Evolutionary conservation across 2,797 vertebrate genomes (phyloP), one percentile per base, ranked within the genome.

Genomic region (Lagorchestes hirsutus): DNA sequence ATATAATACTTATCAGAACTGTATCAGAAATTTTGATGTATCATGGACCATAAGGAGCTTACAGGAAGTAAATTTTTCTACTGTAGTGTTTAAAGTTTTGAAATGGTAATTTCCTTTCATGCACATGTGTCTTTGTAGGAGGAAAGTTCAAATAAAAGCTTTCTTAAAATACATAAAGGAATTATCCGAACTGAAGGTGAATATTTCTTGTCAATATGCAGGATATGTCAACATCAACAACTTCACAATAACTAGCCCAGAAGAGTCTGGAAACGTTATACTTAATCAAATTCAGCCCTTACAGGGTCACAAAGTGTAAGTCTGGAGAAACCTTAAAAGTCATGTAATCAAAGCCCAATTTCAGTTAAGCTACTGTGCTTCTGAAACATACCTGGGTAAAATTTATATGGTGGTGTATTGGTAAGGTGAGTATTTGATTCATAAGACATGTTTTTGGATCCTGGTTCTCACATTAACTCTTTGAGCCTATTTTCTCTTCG

Each of bases 101-200:
- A 57, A n/a, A 5, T 55, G 52, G 27, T 13, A 3, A 58, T 3
- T 0, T 74, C 6, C 55, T 34, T 93, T 54, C 18, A 13, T 24
- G 54, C 13, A 54, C 57, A 1, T 67, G 55, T 74, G 87, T 90
- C 34, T 50, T 82, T 82, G 24, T 46, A 46, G n/a, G 18, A 12
- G 28, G 90, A 55, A 96, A 91, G 50, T 52, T 56, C 55, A 90
- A 1, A 18, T 2, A 10, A 82, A 46, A 14, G 62, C n/a, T 95
- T 93, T 52, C 50, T 93, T 93, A 93, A 59, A 82, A 82, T 82
- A 24, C 18, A 22, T 82, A 46, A 82, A 74, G 40, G 94, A n/a
- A 58, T 22, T 55, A 55, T 96, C 91, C 57, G 24, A 54, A 93
- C 14, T 16, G 50, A 74, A 46, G 16, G 54, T 28, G 90, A 82